Base-by-base conservation (phyloP, 2,797 vertebrate genomes). In the Syngnathus acus region DNA sequence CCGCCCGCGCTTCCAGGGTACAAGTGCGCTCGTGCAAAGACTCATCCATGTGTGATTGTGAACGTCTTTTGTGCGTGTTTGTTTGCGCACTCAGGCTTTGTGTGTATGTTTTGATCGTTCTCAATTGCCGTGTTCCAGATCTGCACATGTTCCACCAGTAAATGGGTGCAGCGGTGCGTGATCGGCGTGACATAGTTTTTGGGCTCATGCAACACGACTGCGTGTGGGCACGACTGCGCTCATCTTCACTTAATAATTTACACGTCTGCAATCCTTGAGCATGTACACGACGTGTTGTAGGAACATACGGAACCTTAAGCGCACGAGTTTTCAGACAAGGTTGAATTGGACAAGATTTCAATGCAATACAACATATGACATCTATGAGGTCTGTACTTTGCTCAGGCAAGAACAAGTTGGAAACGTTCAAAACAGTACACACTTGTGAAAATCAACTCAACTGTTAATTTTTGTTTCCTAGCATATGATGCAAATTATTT, bases 101-200 rank as follows among this genome's bases (percentile, higher is more conserved):
- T 66, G 76, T 81, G 81, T 71, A 61, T 89, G 88, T 90, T 89
- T 88, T 89, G 87, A 89, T 89, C 75, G 82, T 85, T 87, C 75
- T 86, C 82, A 79, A 90, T 86, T 84, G 86, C 71, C 64, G 69
- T 75, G 84, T 65, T 86, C 82, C 71, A 85, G 73, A 86, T 87
- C 67, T 68, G 71, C 78, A 80, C 81, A 75, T 72, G 79, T 65
- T 80, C 72, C 69, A 89, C 82, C 85, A 81, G 86, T 81, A 82
- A 86, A 86, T 81, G 81, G 73, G 72, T 78, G 82, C 86, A 85
- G 74, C 16, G 67, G 75, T 72, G 87, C 89, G 72, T 84, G 78
- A 81, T 75, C 70, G 48, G 70, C 64, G 72, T 84, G 87, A 89
- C 87, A 89, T 50, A 85, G 79, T 85, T 89, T 32, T 81, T 51